Evolutionary conservation across 2,113 vertebrate species (phyloP), one percentile per base, ranked within the genome.

Genomic region (Oncorhynchus clarkii): DNA sequence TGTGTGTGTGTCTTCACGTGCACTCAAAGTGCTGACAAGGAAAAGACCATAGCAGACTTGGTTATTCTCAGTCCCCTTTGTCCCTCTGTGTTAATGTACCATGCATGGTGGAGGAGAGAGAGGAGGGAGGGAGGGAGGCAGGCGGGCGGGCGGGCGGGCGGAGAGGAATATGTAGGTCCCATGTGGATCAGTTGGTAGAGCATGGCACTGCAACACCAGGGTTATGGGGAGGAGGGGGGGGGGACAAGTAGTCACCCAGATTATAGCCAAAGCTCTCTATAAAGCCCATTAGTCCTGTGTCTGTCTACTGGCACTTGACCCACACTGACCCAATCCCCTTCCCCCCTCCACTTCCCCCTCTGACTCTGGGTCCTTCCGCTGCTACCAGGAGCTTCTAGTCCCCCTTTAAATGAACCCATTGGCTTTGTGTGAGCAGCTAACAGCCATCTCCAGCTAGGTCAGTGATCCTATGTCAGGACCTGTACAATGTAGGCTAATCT

Each of bases 211-310:
- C 8, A n/a, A n/a, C 4, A 11, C 18, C 22, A 24, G 18, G 9
- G 60, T 9, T 64, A 22, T 64, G 7, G 13, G 24, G 3, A 8
- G 11, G 24, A 27, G 11, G 13, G 2, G 13, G 34, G 74, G 7
- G 66, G n/a, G 74, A 18, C 60, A 34, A 31, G 20, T 39, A 22
- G 49, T 3, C 8, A 26, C 0, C 13, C 67, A 59, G 67, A 39
- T 67, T 45, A 24, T 62, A 39, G 67, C 48, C 29, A 67, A 70
- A 70, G 67, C 67, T 59, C 14, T 13, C 20, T 45, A 45, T 69
- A 77, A 81, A 81, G 71, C 79, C 75, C 67, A 70, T 81, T 81
- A 81, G 39, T 62, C 24, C 71, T 26, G 12, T 59, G 71, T 73
- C 79, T 73, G 34, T 22, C 67, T 31, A 57, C 24, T 45, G 9